Conservation (phyloP, 2,888 invertebrate species). For the Lasiommata megera region DNA sequence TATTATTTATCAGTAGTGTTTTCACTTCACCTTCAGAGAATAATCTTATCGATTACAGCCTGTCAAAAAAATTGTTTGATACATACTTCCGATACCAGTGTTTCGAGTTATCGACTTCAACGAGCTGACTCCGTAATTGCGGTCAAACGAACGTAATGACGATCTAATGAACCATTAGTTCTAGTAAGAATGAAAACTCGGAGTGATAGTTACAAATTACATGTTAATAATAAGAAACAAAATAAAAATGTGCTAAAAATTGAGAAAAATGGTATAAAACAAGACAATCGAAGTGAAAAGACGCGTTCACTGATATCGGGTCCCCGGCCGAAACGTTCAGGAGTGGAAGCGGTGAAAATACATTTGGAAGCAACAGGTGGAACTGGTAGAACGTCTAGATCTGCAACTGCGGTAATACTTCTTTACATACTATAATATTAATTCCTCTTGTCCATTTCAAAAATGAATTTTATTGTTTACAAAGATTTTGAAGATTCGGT, state of each 20-base stretch:
- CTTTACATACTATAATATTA: neutral
- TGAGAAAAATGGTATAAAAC: slow-evolving; percentile 39
- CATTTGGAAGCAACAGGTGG: slow-evolving; percentile 65
- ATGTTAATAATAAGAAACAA: slow-evolving; percentile 43
- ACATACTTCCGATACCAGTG: slow-evolving; percentile 25
- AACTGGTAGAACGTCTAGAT: slow-evolving; percentile 70
- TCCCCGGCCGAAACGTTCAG: slow-evolving; percentile 59
- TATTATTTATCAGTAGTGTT: slow-evolving; percentile 60
- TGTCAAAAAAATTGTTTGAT: slow-evolving; percentile 32
- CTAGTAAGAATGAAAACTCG: slow-evolving; percentile 60
- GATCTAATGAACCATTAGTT: slow-evolving; percentile 25
- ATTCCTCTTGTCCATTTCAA: no score
- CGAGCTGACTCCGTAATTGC: slow-evolving; percentile 13
- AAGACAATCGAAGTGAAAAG: slow-evolving; percentile 32
- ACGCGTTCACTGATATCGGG: slow-evolving; percentile 35
- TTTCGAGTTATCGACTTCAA: slow-evolving; percentile 15
- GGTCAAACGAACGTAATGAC: slow-evolving; percentile 25
- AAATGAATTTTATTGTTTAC: no score
- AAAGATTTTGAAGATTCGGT: no score
- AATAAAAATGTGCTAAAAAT: slow-evolving; percentile 29
- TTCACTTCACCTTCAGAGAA: slow-evolving; percentile 61
- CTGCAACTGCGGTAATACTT: slow-evolving; percentile 62
- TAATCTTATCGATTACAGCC: slow-evolving; percentile 61
- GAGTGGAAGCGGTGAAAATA: slow-evolving; percentile 70
- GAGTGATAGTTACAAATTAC: slow-evolving; percentile 50